Percentiles rank a stretch among this genome's conserved stretches.
Conservation (phyloP, 2,113 vertebrate genomes). For the Irena cyanogastra region DNA sequence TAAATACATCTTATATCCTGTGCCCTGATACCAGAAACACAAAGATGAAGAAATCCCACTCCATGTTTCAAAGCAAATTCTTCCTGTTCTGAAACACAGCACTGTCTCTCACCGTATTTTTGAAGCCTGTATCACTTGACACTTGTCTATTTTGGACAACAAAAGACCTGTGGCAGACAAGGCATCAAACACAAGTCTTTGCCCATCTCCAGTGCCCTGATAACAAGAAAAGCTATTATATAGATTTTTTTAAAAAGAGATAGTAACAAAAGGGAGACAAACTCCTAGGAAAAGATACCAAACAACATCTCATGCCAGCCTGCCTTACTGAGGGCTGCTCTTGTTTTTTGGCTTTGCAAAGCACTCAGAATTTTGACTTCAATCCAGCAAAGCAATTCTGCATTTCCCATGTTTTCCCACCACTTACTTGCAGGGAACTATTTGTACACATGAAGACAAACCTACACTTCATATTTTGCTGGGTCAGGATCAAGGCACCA, state of each 20-base stretch:
- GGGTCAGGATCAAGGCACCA: neutral
- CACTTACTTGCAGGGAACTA: neutral
- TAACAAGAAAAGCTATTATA: neutral
- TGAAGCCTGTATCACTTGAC: neutral
- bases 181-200: neutral
- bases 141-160: neutral
- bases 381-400: neutral
- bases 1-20: neutral
- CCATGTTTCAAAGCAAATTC: neutral
- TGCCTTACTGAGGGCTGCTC: neutral
- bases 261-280: neutral
- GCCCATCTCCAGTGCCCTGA: neutral
- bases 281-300: neutral
- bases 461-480: neutral
- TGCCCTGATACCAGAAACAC: neutral
- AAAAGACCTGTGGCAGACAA: neutral
- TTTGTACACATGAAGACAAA: neutral
- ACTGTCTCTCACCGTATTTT: neutral
- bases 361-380: neutral
- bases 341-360: conserved; percentile 22
- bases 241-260: neutral
- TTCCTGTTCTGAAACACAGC: neutral
- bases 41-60: neutral
- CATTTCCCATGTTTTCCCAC: conserved; percentile 9
- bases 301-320: neutral